Conservation (phyloP, 2,113 vertebrate genomes). For the Saguinus midas region DNA sequence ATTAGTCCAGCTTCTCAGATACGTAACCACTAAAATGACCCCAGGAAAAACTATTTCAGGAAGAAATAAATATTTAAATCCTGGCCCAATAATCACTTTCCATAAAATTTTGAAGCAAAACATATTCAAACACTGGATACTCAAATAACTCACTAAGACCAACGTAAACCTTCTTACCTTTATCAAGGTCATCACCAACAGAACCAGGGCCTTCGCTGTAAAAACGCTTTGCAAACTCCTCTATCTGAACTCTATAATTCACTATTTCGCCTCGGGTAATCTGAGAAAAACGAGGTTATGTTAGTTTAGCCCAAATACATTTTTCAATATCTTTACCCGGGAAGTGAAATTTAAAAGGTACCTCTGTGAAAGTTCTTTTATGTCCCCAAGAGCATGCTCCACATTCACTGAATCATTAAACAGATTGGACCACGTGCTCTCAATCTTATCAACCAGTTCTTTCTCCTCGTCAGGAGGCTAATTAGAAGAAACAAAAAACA, state of each 20-base stretch:
- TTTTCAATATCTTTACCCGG: neutral
- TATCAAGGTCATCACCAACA: constrained; percentile 92
- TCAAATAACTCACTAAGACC: neutral
- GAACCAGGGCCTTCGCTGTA: constrained; percentile 89
- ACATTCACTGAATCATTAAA: constrained; percentile 85
- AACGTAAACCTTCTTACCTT: constrained; percentile 83
- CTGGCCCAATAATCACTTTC: neutral
- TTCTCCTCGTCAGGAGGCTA: constrained; percentile 88
- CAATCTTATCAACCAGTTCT: constrained; percentile 81
- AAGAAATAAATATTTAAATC: too few species aligned
- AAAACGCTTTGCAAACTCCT: constrained; percentile 88
- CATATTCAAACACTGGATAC: fast-evolving
- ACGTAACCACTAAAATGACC: neutral
- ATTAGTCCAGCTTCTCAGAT: neutral
- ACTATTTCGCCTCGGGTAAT: constrained; percentile 86
- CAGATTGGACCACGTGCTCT: constrained; percentile 86
- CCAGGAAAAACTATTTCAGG: neutral
- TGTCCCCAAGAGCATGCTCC: constrained; percentile 85
- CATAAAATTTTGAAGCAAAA: neutral
- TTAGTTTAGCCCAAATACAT: neutral
- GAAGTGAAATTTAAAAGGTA: constrained; percentile 72
- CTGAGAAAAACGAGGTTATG: constrained; percentile 74
- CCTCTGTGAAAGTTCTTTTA: constrained; percentile 92
- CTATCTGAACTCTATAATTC: constrained; percentile 84
- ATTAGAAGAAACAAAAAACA: neutral